Conservation (phyloP, 2,113 vertebrate genomes). For the Aleadryas rufinucha region DNA sequence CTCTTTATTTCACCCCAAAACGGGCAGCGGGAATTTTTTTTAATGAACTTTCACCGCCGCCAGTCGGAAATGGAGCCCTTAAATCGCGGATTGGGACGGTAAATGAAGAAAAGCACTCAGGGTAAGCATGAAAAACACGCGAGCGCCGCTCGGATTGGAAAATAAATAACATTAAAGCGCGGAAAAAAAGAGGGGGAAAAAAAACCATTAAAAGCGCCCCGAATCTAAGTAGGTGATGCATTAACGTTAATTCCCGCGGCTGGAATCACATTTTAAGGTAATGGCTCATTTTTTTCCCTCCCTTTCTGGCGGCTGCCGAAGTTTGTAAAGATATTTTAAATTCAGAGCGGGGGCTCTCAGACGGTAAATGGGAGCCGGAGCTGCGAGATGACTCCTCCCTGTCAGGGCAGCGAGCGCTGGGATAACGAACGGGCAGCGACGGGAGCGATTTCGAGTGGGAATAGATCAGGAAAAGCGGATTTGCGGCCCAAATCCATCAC, state of each 20-base stretch:
- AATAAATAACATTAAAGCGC: neutral
- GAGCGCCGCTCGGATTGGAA: neutral
- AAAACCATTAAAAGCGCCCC: neutral
- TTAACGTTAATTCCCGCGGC: neutral
- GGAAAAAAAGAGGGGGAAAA: rapidly evolving
- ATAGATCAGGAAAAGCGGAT: neutral
- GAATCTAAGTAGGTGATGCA: neutral
- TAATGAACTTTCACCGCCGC: neutral
- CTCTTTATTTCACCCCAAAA: neutral
- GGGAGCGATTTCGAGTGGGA: neutral
- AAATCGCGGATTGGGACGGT: neutral
- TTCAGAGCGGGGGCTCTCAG: neutral
- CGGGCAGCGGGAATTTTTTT: neutral
- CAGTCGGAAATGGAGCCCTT: neutral
- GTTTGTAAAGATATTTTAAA: neutral
- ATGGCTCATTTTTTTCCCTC: neutral
- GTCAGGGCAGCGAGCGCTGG: neutral
- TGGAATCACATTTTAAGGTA: constrained; percentile 20
- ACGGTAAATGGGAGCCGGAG: neutral
- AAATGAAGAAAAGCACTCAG: constrained; percentile 4
- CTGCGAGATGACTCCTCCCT: neutral
- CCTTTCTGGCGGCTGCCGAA: neutral
- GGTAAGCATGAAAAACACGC: neutral
- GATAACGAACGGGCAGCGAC: neutral
- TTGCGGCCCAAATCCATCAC: neutral